Percentiles rank a stretch among this genome's conserved stretches.
These are phyloP conservation scores for Platichthys flesus DNA, from an alignment of 2,113 vertebrate genomes.

Conservation along the genomic window DNA sequence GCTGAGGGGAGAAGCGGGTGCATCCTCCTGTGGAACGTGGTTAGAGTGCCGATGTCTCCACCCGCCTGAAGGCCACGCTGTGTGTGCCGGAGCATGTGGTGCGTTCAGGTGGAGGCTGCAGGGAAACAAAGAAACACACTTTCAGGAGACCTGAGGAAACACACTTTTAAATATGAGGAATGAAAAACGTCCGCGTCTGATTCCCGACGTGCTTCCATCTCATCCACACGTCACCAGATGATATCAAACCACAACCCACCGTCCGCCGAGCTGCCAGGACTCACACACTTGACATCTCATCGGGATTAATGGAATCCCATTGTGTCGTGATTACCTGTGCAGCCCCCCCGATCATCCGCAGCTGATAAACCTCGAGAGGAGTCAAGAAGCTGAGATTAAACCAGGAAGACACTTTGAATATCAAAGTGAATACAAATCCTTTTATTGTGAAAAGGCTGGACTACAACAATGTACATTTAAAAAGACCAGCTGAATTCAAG, in stretches of 20 bases:
- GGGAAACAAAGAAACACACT: too few relatives aligned
- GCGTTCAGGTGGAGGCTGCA: not conserved
- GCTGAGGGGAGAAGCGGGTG: constrained; percentile 84
- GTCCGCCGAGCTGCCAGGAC: constrained; percentile 32
- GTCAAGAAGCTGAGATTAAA: not conserved
- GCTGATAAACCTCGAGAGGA: not conserved
- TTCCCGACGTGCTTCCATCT: constrained; percentile 28
- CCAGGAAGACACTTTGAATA: not conserved
- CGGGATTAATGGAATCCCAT: constrained; percentile 29
- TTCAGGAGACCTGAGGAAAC: too few relatives aligned
- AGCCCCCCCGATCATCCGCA: not conserved
- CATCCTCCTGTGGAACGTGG: constrained; percentile 84
- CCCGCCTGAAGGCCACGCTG: not conserved
- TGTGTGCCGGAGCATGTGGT: constrained; percentile 8
- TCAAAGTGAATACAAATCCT: too few relatives aligned
- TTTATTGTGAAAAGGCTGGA: too few relatives aligned
- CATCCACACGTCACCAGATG: constrained; percentile 50
- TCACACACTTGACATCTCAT: constrained; percentile 28
- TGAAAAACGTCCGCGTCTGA: not conserved
- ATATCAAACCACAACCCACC: constrained; percentile 37
- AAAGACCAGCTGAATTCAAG: too few relatives aligned
- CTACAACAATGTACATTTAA: too few relatives aligned
- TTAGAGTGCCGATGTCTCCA: constrained; percentile 83
- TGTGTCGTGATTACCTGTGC: constrained; percentile 13
- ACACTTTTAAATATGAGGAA: too few relatives aligned